Percentiles rank a stretch among this genome's conserved stretches.
Conservation (phyloP, 2,797 vertebrate species). For the Semaprochilodus insignis region DNA sequence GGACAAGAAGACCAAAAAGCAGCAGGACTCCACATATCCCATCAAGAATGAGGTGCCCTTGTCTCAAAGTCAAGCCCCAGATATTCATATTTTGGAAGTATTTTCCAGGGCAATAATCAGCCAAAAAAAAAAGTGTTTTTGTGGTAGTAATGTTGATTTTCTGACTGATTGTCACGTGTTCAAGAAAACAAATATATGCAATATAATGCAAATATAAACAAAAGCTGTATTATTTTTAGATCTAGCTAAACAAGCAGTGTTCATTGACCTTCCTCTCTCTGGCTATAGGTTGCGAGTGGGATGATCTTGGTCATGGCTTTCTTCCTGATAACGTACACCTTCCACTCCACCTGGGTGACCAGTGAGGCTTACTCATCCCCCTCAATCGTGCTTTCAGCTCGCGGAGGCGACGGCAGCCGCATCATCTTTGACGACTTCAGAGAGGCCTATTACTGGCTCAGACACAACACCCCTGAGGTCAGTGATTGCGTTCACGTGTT, state of each 20-base stretch:
- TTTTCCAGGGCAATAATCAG: no score
- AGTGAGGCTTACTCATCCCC: constrained; percentile 98
- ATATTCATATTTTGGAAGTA: no score
- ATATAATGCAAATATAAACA: no score
- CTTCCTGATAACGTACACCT: constrained; percentile 98
- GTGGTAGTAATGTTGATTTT: no score
- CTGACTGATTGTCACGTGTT: no score
- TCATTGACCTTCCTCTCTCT: background rate
- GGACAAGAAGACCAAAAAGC: constrained; percentile 96
- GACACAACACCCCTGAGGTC: constrained; percentile 98
- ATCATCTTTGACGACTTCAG: constrained; percentile 99
- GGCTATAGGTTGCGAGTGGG: constrained; percentile 92
- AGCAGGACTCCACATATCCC: constrained; percentile 95
- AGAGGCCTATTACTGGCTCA: constrained; percentile 98
- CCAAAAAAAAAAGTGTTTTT: no score
- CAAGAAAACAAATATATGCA: no score
- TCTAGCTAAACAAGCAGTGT: background rate
- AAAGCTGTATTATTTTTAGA: background rate
- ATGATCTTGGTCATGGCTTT: constrained; percentile 99
- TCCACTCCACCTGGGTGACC: constrained; percentile 99
- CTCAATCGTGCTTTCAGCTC: constrained; percentile 94
- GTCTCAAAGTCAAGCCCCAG: background rate
- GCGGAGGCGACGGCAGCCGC: constrained; percentile 94
- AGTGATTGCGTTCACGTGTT: background rate
- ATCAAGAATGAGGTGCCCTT: constrained; percentile 93